Evolutionary conservation across 2,888 invertebrate species (phyloP), one percentile per base, ranked within the genome.

Genomic region (Tipula vernalis): DNA sequence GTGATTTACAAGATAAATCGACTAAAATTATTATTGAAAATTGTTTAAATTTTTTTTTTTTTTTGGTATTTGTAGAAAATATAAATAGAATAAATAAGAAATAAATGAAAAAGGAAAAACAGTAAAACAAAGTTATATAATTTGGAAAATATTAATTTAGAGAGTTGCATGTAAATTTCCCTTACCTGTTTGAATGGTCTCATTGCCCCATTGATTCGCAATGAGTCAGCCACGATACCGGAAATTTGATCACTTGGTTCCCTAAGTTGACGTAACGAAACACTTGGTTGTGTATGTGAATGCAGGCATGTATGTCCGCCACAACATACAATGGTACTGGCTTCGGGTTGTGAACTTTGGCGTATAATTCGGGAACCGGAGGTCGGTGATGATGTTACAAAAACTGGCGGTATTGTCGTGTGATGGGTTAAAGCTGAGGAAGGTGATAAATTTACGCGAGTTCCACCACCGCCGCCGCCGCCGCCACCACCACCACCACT

Each of bases 141-240:
- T 39, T 39, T 39, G 39, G 3, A 39, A 39, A 39, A 39, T 28
- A 28, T 28, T 28, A 28, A 28, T 28, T 28, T 28, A n/a, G 28
- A 1, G 6, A 57, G 57, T 57, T 51, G 15, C 2, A 3, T 39
- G 6, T 39, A 51, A 51, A 51, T 15, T 15, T 6, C 4, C 5
- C 93, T 92, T 94, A 97, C 97, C 96, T 98, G 98, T 92, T 97
- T 97, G 93, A 98, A 98, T 91, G 97, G 98, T 89, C 98, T 94
- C 94, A 98, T 97, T 90, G 98, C 98, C 88, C 98, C 99, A 93
- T 98, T 98, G 92, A 98, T 97, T 90, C 98, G 94, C 89, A 98
- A 94, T 87, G 98, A 98, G 92, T 98, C 98, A 86, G 98, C 98
- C 36, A 98, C 98, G 90, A 99, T 98, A 90, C 97, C 97, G 86